Conservation (phyloP, 2,113 vertebrate species). For the Xyliphius kryptos region DNA sequence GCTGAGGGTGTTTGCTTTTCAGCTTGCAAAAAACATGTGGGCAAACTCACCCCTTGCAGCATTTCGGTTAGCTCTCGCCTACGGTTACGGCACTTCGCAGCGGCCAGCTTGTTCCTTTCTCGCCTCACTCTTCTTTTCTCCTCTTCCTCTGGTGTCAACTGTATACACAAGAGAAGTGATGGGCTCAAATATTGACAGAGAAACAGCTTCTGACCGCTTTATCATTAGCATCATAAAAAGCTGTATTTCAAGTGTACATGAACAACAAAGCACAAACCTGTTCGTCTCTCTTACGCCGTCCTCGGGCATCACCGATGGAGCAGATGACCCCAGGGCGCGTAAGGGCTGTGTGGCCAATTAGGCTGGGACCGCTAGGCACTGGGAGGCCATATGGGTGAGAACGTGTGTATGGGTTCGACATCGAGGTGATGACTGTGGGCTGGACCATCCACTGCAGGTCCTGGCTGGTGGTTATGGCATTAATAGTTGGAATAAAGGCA, state of each 20-base stretch:
- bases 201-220: no score
- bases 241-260: no score
- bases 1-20: no score
- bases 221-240: no score
- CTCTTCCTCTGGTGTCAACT: constrained; percentile 97
- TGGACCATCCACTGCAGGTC: constrained; percentile 99
- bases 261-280: no score
- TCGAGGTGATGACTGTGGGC: constrained; percentile 97
- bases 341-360: constrained; percentile 79
- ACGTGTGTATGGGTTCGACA: constrained; percentile 91
- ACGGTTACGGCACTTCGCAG: constrained; percentile 95
- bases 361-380: constrained; percentile 74
- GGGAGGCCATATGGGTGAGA: constrained; percentile 87
- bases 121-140: constrained; percentile 93
- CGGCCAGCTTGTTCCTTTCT: constrained; percentile 96
- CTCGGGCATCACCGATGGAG: constrained; percentile 86
- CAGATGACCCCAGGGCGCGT: constrained; percentile 92
- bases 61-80: constrained; percentile 93
- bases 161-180: no score
- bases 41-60: constrained; percentile 92
- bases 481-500: constrained; percentile 97
- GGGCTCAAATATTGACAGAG: no score
- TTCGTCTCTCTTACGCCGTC: constrained; percentile 87
- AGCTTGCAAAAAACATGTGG: no score
- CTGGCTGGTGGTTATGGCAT: constrained; percentile 98